Conservation (phyloP, 92 coral and sea anemone genomes). For the Umimayanthus kanabou region DNA sequence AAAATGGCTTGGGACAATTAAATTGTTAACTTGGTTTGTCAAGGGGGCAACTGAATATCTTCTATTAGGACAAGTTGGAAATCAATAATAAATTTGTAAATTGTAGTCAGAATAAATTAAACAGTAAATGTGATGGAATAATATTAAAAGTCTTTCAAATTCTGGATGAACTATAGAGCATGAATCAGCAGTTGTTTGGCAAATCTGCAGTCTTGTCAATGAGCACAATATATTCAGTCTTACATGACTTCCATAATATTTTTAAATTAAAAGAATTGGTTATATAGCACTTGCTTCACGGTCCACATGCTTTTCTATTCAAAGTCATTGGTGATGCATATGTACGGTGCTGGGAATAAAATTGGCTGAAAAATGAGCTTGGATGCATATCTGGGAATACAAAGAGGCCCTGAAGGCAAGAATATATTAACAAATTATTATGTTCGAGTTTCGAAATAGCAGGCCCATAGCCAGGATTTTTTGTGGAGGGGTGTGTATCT, state of each 20-base stretch:
- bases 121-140: constrained; percentile 18
- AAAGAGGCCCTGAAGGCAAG: constrained; percentile 16
- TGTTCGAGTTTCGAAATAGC: not conserved
- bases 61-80: constrained; percentile 27
- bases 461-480: no score
- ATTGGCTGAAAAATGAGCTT: not conserved
- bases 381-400: constrained; percentile 20
- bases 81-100: constrained; percentile 15
- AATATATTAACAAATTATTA: constrained; percentile 5
- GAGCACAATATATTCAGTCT: constrained; percentile 28
- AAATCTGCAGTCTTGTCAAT: constrained; percentile 17
- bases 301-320: no score
- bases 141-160: constrained; percentile 17
- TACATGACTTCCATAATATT: not conserved
- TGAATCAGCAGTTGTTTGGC: constrained; percentile 23
- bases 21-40: constrained; percentile 38
- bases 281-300: not conserved
- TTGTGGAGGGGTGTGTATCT: no score
- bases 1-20: not conserved
- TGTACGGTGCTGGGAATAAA: no score
- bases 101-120: constrained; percentile 22
- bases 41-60: constrained; percentile 19
- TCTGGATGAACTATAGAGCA: constrained; percentile 6
- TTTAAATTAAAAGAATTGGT: not conserved
- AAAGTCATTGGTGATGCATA: no score